Evolutionary conservation across 2,797 vertebrate genomes (phyloP).

Genomic region (Nothura maculosa): DNA sequence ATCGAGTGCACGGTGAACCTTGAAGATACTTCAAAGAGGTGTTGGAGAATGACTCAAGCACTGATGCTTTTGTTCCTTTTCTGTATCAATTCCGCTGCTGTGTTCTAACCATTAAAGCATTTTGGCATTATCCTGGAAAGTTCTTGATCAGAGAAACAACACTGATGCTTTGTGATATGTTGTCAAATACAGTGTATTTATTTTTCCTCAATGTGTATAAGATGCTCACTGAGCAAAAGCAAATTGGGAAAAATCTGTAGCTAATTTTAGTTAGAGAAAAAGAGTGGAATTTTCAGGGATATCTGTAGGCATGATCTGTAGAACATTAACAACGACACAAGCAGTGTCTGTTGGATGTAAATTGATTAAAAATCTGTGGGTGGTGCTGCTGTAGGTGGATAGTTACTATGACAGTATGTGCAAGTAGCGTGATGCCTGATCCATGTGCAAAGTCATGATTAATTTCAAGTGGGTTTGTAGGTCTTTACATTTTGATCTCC

Average conservation of each 20-base stretch:
- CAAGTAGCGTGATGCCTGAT: background rate
- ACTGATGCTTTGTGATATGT: background rate
- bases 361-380: background rate
- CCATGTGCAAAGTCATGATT: background rate
- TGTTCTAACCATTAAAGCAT: background rate
- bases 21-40: background rate
- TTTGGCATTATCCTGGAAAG: background rate
- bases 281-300: background rate
- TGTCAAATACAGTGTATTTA: background rate
- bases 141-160: background rate
- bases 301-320: background rate
- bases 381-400: background rate
- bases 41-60: background rate
- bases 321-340: background rate
- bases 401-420: background rate
- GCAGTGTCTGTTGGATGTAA: background rate
- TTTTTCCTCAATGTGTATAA: background rate
- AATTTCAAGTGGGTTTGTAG: background rate
- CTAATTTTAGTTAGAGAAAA: background rate
- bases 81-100: background rate
- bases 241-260: background rate
- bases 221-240: background rate
- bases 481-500: background rate
- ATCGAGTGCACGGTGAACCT: background rate
- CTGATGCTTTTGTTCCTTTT: background rate